Conservation (phyloP, 2,888 invertebrate genomes). For the Incurvaria masculella region DNA sequence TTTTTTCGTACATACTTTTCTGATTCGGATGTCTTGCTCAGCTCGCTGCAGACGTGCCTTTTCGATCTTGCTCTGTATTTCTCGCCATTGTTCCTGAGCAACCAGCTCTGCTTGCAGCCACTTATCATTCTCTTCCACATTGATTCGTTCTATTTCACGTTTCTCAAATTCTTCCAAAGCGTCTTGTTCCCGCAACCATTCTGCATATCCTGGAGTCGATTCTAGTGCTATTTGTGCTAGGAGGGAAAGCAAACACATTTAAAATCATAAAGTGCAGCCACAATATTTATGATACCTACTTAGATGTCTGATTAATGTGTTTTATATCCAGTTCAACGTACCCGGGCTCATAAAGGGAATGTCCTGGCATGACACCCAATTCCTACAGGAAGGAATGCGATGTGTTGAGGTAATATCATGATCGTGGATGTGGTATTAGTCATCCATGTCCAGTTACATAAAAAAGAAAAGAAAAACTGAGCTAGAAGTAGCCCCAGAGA, state of each 20-base stretch:
- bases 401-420: too few relatives aligned
- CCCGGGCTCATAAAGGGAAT: too few relatives aligned
- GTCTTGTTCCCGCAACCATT: slow-evolving; percentile 52
- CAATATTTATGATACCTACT: too few relatives aligned
- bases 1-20: background rate
- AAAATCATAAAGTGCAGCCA: too few relatives aligned
- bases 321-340: too few relatives aligned
- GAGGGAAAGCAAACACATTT: slow-evolving; percentile 4
- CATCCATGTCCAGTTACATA: too few relatives aligned
- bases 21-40: slow-evolving; percentile 43
- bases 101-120: slow-evolving; percentile 67
- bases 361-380: too few relatives aligned
- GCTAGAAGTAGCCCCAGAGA: too few relatives aligned
- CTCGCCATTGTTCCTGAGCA: slow-evolving; percentile 62
- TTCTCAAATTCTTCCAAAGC: slow-evolving; percentile 48
- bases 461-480: slow-evolving; percentile 5
- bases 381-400: slow-evolving; percentile 7
- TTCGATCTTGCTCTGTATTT: slow-evolving; percentile 56
- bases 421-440: too few relatives aligned
- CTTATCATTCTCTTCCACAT: slow-evolving; percentile 55
- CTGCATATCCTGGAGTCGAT: slow-evolving; percentile 45
- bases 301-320: too few relatives aligned
- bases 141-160: slow-evolving; percentile 53
- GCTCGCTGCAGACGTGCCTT: slow-evolving; percentile 54
- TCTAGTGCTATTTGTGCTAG: slow-evolving; percentile 15